Evolutionary conservation across 2,888 invertebrate genomes (phyloP), one percentile per base, ranked within the genome.

Genomic region (Andrena minutula): DNA sequence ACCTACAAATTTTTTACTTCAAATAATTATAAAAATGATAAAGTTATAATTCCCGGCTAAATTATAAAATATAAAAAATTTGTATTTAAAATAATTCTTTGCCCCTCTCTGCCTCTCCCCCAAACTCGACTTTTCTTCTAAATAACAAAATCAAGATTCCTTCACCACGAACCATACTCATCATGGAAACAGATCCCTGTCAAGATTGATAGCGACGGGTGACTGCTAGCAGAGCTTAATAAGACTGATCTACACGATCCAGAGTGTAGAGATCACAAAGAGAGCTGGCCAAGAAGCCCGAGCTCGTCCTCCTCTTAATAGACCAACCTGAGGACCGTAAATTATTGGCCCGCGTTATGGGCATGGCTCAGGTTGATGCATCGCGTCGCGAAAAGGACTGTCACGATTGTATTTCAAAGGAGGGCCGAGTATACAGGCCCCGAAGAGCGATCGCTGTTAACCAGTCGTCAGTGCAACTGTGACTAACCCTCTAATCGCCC

Each of bases 321-420:
- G 89, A 82, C 84, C 86, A 71, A 82, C 75, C 84, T 65, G 89
- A 79, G 84, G 84, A 75, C 83, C 53, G 26, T 88, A 85, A 89
- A 86, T 88, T 86, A 88, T 87, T 82, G 70, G 82, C 79, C 71
- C 70, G 65, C 83, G 66, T 80, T 86, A 86, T 80, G 58, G 70
- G 64, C 28, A 53, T 66, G 32, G 51, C 60, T 12, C 20, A 41
- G 47, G 49, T 53, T 73, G 78, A 71, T 69, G 82, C 61, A 84
- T 65, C 49, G 64, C 58, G 56, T 35, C 60, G 70, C 77, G 81
- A 73, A 80, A 76, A 84, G 63, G 75, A 79, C 79, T 70, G 76
- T 68, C 71, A 30, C 58, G 84, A 75, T 82, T 85, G 32, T 58
- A 60, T 85, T 85, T 84, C 84, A 75, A 77, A 85, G 64, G 47